phyloP scores from a whole-genome alignment of 1,140 invertebrate genomes.

The Drosophila ambigua region DNA sequence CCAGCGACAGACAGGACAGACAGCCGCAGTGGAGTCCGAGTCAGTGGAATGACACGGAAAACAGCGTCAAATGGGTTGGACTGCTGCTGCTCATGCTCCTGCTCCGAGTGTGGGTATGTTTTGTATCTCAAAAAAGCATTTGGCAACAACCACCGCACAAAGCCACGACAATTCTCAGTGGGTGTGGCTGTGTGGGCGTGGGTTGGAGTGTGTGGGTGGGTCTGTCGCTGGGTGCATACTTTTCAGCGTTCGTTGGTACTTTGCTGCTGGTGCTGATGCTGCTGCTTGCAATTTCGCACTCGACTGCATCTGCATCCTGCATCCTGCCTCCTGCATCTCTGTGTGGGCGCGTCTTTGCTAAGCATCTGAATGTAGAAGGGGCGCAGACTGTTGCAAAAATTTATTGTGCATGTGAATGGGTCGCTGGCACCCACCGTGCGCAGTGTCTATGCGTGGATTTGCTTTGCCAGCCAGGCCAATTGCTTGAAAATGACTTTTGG shows the following conservation, averaged over 20 bases:
- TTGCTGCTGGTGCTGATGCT: slow-evolving; percentile 3
- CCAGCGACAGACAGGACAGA: background rate
- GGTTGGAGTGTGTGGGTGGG: background rate
- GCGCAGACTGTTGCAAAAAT: slow-evolving; percentile 65
- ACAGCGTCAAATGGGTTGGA: slow-evolving; percentile 62
- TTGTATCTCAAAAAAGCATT: slow-evolving; percentile 43
- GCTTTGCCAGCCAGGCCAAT: slow-evolving; percentile 67
- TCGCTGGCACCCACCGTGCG: background rate
- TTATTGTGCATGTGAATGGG: slow-evolving; percentile 63
- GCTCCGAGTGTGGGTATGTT: slow-evolving; percentile 13
- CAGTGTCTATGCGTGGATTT: slow-evolving; percentile 17
- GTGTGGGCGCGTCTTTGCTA: slow-evolving; percentile 27
- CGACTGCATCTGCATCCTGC: slow-evolving; percentile 55
- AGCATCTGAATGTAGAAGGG: slow-evolving; percentile 47
- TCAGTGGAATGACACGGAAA: slow-evolving; percentile 59
- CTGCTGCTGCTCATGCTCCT: slow-evolving; percentile 13
- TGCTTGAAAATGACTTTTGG: slow-evolving; percentile 81
- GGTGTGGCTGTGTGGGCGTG: background rate
- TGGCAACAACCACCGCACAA: slow-evolving; percentile 53
- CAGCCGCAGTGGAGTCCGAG: slow-evolving; percentile 2
- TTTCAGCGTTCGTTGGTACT: slow-evolving; percentile 25
- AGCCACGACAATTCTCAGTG: slow-evolving; percentile 31
- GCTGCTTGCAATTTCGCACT: slow-evolving; percentile 73
- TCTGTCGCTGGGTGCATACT: slow-evolving; percentile 32
- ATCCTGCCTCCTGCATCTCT: slow-evolving; percentile 17